A percentile compares a stretch with the other conserved stretches of the same genome.
Evolutionary conservation across 1,140 invertebrate species (phyloP).

Genomic region (Drosophila kepulauana): DNA sequence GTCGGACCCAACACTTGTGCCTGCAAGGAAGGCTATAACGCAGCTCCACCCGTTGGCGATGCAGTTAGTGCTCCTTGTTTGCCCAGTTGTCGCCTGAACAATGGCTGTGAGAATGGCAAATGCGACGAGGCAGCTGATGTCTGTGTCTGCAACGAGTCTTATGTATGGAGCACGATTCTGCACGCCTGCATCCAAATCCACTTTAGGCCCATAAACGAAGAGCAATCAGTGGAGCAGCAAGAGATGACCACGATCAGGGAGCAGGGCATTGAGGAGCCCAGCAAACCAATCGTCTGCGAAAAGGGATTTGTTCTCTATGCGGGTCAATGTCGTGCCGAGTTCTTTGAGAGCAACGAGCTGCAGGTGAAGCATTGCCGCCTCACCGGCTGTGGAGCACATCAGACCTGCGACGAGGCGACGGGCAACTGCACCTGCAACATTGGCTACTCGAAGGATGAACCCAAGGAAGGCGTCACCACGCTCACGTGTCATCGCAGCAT

Average conservation of each 20-base stretch:
- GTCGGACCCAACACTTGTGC: constrained; percentile 64
- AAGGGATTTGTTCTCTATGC: constrained; percentile 57
- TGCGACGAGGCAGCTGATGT: constrained; percentile 58
- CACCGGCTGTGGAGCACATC: constrained; percentile 57
- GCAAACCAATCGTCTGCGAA: constrained; percentile 28
- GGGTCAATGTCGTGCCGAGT: constrained; percentile 60
- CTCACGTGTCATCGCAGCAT: constrained; percentile 54
- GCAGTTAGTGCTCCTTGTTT: constrained; percentile 59
- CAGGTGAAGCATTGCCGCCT: constrained; percentile 34
- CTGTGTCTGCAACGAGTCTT: constrained; percentile 58
- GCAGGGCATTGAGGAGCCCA: neutral
- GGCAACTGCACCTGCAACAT: constrained; percentile 51
- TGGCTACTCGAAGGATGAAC: constrained; percentile 54
- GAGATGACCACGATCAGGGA: constrained; percentile 12
- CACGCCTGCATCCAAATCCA: constrained; percentile 31
- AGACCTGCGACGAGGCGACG: constrained; percentile 40
- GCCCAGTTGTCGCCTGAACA: constrained; percentile 56
- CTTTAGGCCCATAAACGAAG: neutral
- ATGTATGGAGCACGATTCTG: constrained; percentile 42
- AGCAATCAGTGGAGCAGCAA: constrained; percentile 3
- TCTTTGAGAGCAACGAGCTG: constrained; percentile 65
- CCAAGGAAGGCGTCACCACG: neutral
- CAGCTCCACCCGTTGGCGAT: constrained; percentile 47
- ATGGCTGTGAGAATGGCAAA: constrained; percentile 57
- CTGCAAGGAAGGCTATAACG: constrained; percentile 56